Conservation (phyloP, 2,113 vertebrate genomes). For the Gymnogyps californianus region DNA sequence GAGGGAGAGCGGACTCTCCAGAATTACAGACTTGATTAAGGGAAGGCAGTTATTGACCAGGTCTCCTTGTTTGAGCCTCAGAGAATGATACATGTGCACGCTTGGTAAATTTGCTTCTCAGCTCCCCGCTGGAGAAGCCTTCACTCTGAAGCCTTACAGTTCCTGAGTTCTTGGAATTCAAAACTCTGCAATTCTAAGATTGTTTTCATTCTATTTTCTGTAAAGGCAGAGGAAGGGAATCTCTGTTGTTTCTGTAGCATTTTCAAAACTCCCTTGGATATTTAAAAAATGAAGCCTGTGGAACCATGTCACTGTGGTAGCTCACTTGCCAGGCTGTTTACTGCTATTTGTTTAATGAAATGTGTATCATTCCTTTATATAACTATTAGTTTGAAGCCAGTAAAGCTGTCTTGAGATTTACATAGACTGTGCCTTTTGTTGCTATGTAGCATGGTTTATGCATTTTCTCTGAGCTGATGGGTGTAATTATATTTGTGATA, state of each 20-base stretch:
- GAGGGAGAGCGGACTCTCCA: neutral
- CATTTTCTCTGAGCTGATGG: neutral
- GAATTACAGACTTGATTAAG: neutral
- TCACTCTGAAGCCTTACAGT: neutral
- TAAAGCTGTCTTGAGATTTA: neutral
- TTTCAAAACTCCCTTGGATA: neutral
- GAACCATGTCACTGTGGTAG: neutral
- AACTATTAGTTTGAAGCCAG: neutral
- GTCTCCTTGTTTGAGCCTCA: neutral
- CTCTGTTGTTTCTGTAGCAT: neutral
- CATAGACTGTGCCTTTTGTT: neutral
- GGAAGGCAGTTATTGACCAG: neutral
- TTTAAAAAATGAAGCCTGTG: neutral
- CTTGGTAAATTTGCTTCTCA: neutral
- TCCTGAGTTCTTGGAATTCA: neutral
- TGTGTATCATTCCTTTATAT: neutral
- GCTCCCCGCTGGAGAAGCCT: neutral
- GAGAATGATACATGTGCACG: neutral
- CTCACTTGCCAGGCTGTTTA: neutral
- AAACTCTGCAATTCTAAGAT: neutral
- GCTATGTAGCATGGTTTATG: neutral
- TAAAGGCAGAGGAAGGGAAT: neutral
- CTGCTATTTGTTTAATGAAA: neutral
- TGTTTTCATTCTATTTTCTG: neutral
- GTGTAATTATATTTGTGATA: neutral